These are phyloP conservation scores for Poicephalus meyeri DNA, from an alignment of 2,113 vertebrate genomes.

Conservation along the genomic window DNA sequence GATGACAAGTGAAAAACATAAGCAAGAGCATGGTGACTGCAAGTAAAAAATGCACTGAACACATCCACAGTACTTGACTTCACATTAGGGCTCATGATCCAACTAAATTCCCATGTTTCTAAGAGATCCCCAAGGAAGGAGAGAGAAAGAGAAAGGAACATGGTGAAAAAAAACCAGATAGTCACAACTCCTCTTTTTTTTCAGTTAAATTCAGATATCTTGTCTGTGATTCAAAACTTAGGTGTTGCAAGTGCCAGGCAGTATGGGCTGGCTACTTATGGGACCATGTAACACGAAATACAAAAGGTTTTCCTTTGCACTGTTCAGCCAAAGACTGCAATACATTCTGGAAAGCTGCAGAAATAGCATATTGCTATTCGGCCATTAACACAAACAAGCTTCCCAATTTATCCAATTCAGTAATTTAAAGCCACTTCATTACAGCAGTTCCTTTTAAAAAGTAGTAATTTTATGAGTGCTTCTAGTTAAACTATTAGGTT, in stretches of 20 bases:
- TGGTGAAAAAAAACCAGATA: fast-evolving
- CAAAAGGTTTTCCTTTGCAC: not conserved
- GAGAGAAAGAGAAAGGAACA: not conserved
- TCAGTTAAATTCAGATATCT: not conserved
- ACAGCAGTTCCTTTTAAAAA: conserved; percentile 20
- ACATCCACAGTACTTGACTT: fast-evolving
- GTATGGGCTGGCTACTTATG: not conserved
- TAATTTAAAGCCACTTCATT: conserved; percentile 52
- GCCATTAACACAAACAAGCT: not conserved
- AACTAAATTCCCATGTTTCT: not conserved
- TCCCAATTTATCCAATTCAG: not conserved
- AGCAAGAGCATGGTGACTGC: fast-evolving
- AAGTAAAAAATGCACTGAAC: not conserved
- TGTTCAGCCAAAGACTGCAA: not conserved
- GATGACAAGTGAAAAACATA: not conserved
- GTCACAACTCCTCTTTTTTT: not conserved
- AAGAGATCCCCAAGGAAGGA: not conserved
- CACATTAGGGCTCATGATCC: not conserved
- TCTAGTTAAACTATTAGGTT: conserved; percentile 33
- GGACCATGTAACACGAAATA: not conserved
- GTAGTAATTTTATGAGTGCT: conserved; percentile 54
- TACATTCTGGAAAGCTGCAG: not conserved
- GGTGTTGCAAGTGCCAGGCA: not conserved
- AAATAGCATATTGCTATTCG: not conserved
- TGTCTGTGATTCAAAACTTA: not conserved